Percentiles rank a stretch among this genome's conserved stretches.
Conservation (phyloP, 2,113 vertebrate species). For the Heptranchias perlo region DNA sequence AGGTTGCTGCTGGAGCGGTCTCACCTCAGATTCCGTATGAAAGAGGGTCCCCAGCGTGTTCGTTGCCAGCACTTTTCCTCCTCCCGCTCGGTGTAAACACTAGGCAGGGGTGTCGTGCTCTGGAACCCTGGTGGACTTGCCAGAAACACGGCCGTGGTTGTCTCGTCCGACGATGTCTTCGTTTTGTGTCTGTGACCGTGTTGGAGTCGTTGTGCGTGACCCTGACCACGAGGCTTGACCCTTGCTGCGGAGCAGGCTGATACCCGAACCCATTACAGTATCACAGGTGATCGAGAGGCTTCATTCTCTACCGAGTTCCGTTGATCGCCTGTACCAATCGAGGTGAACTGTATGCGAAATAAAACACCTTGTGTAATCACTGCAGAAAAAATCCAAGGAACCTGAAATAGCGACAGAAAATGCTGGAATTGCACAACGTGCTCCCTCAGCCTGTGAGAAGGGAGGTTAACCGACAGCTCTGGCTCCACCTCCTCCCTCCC, state of each 20-base stretch:
- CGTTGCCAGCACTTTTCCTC: background rate
- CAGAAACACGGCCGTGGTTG: background rate
- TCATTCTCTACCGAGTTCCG: background rate
- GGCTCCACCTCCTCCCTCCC: background rate
- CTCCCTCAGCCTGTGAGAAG: background rate
- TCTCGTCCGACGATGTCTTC: background rate
- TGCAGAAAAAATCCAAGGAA: background rate
- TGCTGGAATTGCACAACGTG: background rate
- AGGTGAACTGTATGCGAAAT: constrained; percentile 10
- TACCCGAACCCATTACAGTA: background rate
- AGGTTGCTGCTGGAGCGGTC: background rate
- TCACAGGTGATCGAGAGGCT: background rate
- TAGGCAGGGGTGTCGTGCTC: background rate
- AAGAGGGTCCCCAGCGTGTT: background rate
- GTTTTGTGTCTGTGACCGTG: background rate
- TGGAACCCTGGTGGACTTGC: background rate
- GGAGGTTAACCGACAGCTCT: background rate
- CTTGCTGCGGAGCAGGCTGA: background rate
- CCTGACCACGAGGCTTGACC: background rate
- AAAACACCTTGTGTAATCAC: background rate
- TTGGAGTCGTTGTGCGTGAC: background rate
- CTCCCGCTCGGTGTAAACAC: background rate
- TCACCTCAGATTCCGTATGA: background rate
- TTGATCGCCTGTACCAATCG: background rate
- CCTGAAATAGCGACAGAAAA: background rate